Evolutionary conservation across 2,797 vertebrate genomes (phyloP).

Genomic region (Clarias fuscus): DNA sequence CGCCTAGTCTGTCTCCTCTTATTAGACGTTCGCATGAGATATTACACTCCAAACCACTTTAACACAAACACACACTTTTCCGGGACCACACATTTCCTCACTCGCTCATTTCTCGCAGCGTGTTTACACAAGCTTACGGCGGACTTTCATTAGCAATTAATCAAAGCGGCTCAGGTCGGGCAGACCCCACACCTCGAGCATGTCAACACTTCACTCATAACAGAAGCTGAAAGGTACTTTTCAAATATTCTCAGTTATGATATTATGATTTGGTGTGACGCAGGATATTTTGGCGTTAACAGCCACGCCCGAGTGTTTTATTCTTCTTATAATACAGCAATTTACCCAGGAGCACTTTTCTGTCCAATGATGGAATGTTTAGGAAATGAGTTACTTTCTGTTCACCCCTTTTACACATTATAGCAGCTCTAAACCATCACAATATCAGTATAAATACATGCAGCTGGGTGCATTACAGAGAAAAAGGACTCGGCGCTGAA

Average conservation of each 20-base stretch:
- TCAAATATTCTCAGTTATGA: background rate
- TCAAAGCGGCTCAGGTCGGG: constrained; percentile 14
- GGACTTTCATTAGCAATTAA: constrained; percentile 29
- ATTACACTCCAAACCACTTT: constrained; percentile 26
- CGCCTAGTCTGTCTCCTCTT: constrained; percentile 31
- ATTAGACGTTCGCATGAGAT: constrained; percentile 38
- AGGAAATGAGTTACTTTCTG: background rate
- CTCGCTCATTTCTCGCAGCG: background rate
- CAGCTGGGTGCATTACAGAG: background rate
- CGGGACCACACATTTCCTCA: constrained; percentile 8
- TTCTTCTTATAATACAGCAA: background rate
- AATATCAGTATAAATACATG: background rate
- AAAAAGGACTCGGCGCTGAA: too few species aligned
- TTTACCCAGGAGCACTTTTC: background rate
- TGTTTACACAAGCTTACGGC: constrained; percentile 17
- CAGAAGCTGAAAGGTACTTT: background rate
- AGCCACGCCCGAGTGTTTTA: background rate
- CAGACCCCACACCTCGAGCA: constrained; percentile 18
- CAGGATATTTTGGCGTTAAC: background rate
- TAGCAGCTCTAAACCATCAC: background rate
- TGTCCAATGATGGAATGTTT: background rate
- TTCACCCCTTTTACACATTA: background rate
- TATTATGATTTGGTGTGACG: background rate
- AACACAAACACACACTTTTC: constrained; percentile 26
- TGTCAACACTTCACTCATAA: background rate